Conservation (phyloP, 2,888 invertebrate species). For the Nudaria mundana region DNA sequence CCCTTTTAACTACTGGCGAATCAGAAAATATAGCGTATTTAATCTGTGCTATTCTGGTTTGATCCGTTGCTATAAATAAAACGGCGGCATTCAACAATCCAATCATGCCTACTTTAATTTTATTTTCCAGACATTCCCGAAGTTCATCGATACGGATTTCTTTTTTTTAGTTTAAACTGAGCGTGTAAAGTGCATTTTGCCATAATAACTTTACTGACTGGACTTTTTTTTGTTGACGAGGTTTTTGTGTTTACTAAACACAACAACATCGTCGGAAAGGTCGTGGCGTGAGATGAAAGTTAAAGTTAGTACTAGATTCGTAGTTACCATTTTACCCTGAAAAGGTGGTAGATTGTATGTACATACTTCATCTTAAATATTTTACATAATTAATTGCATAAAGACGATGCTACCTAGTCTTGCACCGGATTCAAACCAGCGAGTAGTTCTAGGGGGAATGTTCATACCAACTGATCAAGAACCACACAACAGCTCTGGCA, state of each 20-base stretch:
- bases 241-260: too few relatives aligned
- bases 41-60: neutral
- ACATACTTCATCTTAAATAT: too few relatives aligned
- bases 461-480: too few relatives aligned
- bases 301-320: too few relatives aligned
- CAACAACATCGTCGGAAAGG: neutral
- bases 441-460: too few relatives aligned
- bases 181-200: constrained; percentile 33
- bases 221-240: too few relatives aligned
- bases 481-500: too few relatives aligned
- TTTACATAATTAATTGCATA: too few relatives aligned
- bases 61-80: neutral
- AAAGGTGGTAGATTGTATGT: too few relatives aligned
- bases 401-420: too few relatives aligned
- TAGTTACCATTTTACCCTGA: too few relatives aligned
- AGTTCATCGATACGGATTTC: constrained; percentile 5
- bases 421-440: too few relatives aligned
- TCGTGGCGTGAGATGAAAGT: neutral
- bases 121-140: constrained; percentile 2
- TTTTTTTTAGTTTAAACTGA: constrained; percentile 27
- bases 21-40: neutral
- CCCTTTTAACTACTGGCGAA: neutral
- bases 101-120: neutral
- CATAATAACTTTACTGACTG: constrained; percentile 3
- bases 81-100: neutral